Evolutionary conservation across 2,888 invertebrate species (phyloP), one percentile per base, ranked within the genome.

Genomic region (Philopedon plagiatum): DNA sequence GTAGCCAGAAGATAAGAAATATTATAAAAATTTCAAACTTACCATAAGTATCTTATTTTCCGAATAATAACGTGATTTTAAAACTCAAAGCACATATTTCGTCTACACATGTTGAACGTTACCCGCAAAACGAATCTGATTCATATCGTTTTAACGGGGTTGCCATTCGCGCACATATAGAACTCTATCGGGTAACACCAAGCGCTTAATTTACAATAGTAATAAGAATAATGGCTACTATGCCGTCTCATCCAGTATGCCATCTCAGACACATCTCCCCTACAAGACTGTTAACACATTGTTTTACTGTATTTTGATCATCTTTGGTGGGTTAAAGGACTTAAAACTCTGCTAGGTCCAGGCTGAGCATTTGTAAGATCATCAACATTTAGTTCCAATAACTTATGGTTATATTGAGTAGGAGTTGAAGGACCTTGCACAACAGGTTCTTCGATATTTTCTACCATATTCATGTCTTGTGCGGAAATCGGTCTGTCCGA

Each of bases 251-350:
- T 2, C 9, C 19, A n/a, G 32, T 56, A 56, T 58, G 23, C 61
- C 61, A 21, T 44, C 61, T 61, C 26, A 41, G 61, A 21, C 61
- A 60, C 39, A 60, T 7, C 13, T 60, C 60, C 60, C 41, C 39
- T 60, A 60, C 58, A n/a, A 37, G 34, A 37, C 34, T 7, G 7
- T 37, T 11, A 11, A 2, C 2, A 37, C 34, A 11, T 7, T 11
- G 9, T 11, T n/a, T n/a, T 29, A 7, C 5, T 29, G 4, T 29
- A 29, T 7, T 29, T 29, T 29, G 5, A 29, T 29, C 29, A 29
- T n/a, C n/a, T n/a, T n/a, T n/a, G n/a, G n/a, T n/a, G n/a, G 29
- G 7, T 7, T 37, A 4, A 4, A 4, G 37, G n/a, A 37, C 9
- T n/a, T 1, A n/a, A 1, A n/a, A 2, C 26, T 26, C 26, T n/a